Conservation (phyloP, 2,113 vertebrate species). For the Rhodinocichla rosea region DNA sequence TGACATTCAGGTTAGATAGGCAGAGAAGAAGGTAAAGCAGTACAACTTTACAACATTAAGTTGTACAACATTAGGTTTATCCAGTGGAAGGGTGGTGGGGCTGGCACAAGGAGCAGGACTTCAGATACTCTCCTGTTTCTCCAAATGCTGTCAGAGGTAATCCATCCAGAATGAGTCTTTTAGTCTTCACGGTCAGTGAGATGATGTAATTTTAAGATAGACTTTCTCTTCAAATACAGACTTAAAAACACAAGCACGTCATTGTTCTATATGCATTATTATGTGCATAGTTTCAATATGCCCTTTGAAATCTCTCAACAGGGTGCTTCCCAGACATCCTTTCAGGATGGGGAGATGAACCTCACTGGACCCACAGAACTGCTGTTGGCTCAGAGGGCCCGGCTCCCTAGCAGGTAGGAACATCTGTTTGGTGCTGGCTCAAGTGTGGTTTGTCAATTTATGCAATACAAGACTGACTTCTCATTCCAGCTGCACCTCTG, state of each 20-base stretch:
- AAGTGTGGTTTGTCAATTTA: not conserved
- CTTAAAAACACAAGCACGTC: not conserved
- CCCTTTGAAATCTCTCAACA: constrained; percentile 62
- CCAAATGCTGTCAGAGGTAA: not conserved
- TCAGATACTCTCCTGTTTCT: not conserved
- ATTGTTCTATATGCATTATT: not conserved
- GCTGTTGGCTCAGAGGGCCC: constrained; percentile 16
- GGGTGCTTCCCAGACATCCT: constrained; percentile 51
- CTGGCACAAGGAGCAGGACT: not conserved
- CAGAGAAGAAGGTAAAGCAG: not conserved
- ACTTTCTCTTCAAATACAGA: not conserved
- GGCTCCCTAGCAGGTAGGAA: constrained; percentile 69
- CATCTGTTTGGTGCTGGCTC: not conserved
- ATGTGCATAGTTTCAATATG: not conserved
- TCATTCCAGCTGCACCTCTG: not conserved
- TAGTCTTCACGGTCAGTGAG: not conserved
- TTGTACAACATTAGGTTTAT: not conserved
- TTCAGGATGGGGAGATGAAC: constrained; percentile 66
- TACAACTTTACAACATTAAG: not conserved
- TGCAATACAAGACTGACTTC: not conserved
- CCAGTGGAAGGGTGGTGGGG: not conserved
- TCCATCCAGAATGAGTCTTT: not conserved
- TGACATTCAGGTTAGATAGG: not conserved
- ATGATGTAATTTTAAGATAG: not conserved
- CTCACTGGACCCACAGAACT: constrained; percentile 52